Percentiles rank a stretch among this genome's conserved stretches.
These are phyloP conservation scores for Atethmia centrago DNA, from an alignment of 2,888 invertebrate genomes.

Conservation along the genomic window DNA sequence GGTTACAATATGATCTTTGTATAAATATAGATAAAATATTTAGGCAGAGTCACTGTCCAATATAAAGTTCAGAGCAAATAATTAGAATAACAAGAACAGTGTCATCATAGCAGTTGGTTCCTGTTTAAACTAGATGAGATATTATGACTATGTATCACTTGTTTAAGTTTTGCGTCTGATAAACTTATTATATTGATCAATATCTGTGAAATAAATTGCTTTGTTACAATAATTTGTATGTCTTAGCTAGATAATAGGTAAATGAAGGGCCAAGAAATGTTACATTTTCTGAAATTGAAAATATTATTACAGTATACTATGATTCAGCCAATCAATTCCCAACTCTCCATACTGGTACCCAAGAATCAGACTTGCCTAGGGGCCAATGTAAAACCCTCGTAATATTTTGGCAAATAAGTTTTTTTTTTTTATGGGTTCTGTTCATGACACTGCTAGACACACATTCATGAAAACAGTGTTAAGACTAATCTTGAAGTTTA, in stretches of 20 bases:
- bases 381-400: neutral
- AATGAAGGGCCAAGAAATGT: neutral
- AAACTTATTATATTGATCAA: slow-evolving; percentile 16
- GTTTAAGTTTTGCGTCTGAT: slow-evolving; percentile 17
- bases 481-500: neutral
- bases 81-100: slow-evolving; percentile 34
- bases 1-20: neutral
- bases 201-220: neutral
- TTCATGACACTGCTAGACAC: no score
- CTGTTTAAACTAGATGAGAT: slow-evolving; percentile 49
- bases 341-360: neutral
- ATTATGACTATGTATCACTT: slow-evolving; percentile 21
- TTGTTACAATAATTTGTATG: neutral
- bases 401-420: neutral
- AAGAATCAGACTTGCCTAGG: neutral
- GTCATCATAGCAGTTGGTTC: neutral
- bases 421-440: neutral
- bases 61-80: slow-evolving; percentile 30
- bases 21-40: neutral
- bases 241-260: neutral
- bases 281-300: neutral
- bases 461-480: neutral
- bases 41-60: slow-evolving; percentile 10
- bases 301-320: neutral
- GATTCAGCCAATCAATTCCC: neutral